Base-by-base conservation (phyloP, 2,113 vertebrate species). In the Vanacampus margaritifer region DNA sequence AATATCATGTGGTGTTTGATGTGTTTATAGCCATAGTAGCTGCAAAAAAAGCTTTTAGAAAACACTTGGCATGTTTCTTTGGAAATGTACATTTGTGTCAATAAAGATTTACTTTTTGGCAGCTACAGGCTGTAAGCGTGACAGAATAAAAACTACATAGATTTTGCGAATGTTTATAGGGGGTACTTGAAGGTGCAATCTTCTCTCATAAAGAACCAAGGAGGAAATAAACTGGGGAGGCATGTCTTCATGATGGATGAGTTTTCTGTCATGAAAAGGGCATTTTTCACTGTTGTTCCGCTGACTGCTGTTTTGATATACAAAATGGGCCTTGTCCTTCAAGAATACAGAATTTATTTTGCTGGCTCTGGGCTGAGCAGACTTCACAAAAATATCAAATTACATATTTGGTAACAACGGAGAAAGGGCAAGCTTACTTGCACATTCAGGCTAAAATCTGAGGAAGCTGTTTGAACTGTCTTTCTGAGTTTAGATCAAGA, bases 191-290 rank as follows among this genome's bases (percentile, higher is more conserved):
- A 76, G 75, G 75, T 73, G 65, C 64, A 86, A 81, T 85, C 78
- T 56, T 75, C 74, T 41, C 37, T 62, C 39, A 43, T 43, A 62
- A 62, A 62, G 74, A 85, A 76, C 41, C 57, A 63, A 69, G 70
- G 70, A 80, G 77, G 82, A 90, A 90, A 82, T 89, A 78, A 87
- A 87, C 79, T 79, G 69, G 67, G 79, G 71, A 85, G 76, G 79
- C 70, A 78, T 76, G 82, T 79, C 87, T 69, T 75, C 51, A 79
- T 90, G 90, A 91, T 90, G 82, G 84, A 91, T 90, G 85, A 73
- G 53, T 64, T 64, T 79, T 88, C 78, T 75, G 79, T 84, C 78
- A 76, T 76, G 73, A 79, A 90, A 88, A 89, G 86, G 86, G 84
- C 85, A 87, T 69, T 69, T 67, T 79, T 83, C 80, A 84, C 76